Evolutionary conservation across 2,888 invertebrate genomes (phyloP), one percentile per base, ranked within the genome.

Genomic region (Resseliella maxima): DNA sequence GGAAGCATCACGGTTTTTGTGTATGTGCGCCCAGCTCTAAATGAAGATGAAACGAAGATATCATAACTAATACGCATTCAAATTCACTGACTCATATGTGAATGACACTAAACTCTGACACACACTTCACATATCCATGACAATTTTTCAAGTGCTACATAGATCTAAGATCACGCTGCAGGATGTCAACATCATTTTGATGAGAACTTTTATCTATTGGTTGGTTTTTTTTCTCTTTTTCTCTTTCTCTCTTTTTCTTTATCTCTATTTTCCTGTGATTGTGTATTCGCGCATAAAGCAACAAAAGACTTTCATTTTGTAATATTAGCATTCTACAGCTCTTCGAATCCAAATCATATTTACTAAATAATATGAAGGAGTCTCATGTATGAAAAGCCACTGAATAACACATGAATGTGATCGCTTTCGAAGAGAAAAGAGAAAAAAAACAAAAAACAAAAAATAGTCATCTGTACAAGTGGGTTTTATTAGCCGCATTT

Each of bases 41-140:
- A 83, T 83, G 83, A 83, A 38, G 38, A 83, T 83, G 38, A 83
- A 36, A 83, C 38, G 83, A 72, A 72, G 72, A 72, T 72, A 50
- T 31, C 72, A 31, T 31, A 72, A 72, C 72, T 72, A 83, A 83
- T 83, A 83, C 83, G 83, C 41, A 83, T 83, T 83, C 38, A 38
- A 83, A 38, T 38, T 38, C 83, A 83, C 83, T 83, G 83, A 38
- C 38, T 83, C 83, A 83, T 83, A 83, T 83, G 83, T 83, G 83
- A 83, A 83, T 83, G 83, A 83, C 83, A 83, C 38, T 83, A 38
- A 83, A 83, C 83, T 83, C 24, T 83, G 38, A 83, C 83, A 83
- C 83, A 38, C 83, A 83, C 83, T 83, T 83, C 83, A 83, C 38
- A 38, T 38, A 10, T 36, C 41, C 24, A 83, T 83, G 38, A n/a